A percentile compares a stretch with the other conserved stretches of the same genome.
Conservation (phyloP, 2,797 vertebrate species). For the Parotocinclus haroldoi region DNA sequence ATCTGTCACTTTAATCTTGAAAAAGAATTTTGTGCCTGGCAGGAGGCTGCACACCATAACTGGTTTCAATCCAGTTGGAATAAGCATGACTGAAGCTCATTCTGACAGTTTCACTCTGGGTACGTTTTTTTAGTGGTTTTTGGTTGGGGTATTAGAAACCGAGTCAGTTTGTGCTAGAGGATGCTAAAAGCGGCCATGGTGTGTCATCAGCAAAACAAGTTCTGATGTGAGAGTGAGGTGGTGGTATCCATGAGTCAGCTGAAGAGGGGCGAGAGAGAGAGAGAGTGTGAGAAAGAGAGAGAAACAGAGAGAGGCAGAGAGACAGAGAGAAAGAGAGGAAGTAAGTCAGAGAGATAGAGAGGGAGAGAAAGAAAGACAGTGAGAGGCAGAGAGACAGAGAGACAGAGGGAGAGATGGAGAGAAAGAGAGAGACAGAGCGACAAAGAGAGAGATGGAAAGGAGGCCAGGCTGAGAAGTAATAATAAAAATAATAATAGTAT, state of each 20-base stretch:
- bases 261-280: background rate
- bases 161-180: slow-evolving; percentile 6
- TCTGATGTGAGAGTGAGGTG: background rate
- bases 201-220: slow-evolving; percentile 3
- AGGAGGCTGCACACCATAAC: no score
- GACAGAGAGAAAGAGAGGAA: background rate
- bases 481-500: no score
- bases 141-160: no score
- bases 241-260: slow-evolving; percentile 7
- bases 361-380: background rate
- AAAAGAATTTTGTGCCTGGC: no score
- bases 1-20: no score
- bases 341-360: no score
- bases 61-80: no score
- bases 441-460: background rate
- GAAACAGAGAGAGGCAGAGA: slow-evolving; percentile 8
- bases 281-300: background rate
- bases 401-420: background rate
- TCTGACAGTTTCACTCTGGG: no score
- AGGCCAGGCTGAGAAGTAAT: no score
- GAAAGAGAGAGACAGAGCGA: background rate
- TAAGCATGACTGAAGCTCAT: no score
- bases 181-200: background rate
- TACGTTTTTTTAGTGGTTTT: no score
- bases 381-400: background rate